Conservation (phyloP, 2,113 vertebrate species). For the Anolis sagrei region DNA sequence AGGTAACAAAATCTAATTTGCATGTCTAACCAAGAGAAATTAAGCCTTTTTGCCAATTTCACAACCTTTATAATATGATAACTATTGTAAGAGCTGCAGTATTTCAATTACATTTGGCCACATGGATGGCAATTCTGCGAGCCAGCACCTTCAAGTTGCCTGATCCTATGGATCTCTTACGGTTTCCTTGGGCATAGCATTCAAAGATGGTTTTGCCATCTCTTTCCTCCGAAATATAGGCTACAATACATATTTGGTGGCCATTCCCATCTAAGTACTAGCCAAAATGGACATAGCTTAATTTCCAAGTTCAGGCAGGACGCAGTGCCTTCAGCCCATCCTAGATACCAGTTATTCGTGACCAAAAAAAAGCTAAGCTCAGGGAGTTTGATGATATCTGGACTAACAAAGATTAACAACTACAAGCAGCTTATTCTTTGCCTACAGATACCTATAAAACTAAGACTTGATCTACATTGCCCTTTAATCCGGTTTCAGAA, state of each 20-base stretch:
- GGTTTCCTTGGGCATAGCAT: too few species aligned
- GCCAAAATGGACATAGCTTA: too few species aligned
- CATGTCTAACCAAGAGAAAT: slow-evolving; percentile 20
- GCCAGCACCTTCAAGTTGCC: too few species aligned
- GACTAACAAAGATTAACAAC: background rate
- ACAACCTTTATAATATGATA: slow-evolving; percentile 58
- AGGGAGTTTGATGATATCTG: background rate
- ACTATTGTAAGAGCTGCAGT: slow-evolving; percentile 54
- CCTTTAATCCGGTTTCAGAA: too few species aligned
- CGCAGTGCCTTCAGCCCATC: too few species aligned
- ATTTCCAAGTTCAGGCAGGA: too few species aligned
- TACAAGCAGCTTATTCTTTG: background rate
- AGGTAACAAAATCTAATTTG: slow-evolving; percentile 50
- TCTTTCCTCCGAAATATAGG: too few species aligned
- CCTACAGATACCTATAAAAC: slow-evolving; percentile 1
- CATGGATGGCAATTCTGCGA: slow-evolving; percentile 32
- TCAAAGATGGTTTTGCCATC: too few species aligned
- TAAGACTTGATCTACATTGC: background rate
- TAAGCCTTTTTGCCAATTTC: slow-evolving; percentile 30
- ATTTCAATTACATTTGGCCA: slow-evolving; percentile 65
- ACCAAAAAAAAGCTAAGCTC: background rate
- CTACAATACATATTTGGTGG: too few species aligned
- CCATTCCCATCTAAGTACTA: too few species aligned
- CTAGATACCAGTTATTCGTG: background rate
- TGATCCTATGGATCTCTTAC: too few species aligned